Base-by-base conservation (phyloP, 2,888 invertebrate species). In the Pimpla rufipes region DNA sequence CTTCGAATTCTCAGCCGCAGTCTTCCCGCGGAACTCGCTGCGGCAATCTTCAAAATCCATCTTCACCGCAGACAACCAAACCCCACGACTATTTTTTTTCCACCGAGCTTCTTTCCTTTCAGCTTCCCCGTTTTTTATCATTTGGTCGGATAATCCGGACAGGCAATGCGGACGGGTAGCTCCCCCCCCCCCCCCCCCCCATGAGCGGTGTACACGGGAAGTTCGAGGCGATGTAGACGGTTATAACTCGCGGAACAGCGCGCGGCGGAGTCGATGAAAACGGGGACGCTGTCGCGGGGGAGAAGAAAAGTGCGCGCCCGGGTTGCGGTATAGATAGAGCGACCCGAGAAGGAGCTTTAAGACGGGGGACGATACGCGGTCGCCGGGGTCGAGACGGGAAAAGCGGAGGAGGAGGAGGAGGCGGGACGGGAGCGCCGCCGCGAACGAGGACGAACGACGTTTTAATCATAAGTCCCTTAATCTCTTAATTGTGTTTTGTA, bases 401-500 rank as follows among this genome's bases (percentile, higher is more conserved):
- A 29, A 40, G 50, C 45, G 29, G 29, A 29, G 5, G 5, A 40
- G 50, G 37, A 37, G 45, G 50, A 52, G 57, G 18, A 57, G 50
- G n/a, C 40, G 55, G 47, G 74, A 75, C 57, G 70, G 70, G 70
- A 70, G 16, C 16, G 62, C 18, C 40, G 45, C 47, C 79, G 16
- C 40, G 64, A 74, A 52, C 62, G 62, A 68, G 81, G 59, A 77
- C 55, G 74, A 84, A 87, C 80, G 76, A 76, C 84, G 74, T 67
- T 87, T 84, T 85, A 81, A 84, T 86, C 82, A 73, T 79, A 76
- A 81, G 50, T 66, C 79, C 83, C 76, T 88, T 87, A 87, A 87
- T 82, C 84, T 85, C 86, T 85, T 85, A 85, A 87, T 88, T 85
- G 84, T 81, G 70, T 83, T 87, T 81, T 79, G 79, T 81, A 87